Conservation (phyloP, 2,797 vertebrate species). For the Octomys mimax region DNA sequence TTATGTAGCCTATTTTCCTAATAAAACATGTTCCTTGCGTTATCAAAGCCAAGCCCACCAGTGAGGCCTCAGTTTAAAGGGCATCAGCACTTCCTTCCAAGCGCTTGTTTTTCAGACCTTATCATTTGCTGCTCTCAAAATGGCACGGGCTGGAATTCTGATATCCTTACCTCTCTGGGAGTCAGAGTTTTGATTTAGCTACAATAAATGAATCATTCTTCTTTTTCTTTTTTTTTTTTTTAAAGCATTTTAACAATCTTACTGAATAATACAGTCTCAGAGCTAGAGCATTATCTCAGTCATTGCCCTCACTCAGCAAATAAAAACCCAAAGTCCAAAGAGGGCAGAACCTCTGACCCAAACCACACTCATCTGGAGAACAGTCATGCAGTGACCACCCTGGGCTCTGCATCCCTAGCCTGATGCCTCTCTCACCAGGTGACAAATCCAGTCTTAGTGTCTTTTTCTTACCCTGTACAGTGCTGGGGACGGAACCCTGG, state of each 20-base stretch:
- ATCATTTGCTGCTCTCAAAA: conserved; percentile 49
- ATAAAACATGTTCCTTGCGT: conserved; percentile 76
- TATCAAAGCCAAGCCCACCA: conserved; percentile 60
- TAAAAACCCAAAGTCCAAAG: not conserved
- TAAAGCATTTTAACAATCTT: conserved; percentile 56
- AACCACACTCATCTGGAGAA: not conserved
- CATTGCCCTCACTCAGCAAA: conserved; percentile 27
- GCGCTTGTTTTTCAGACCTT: conserved; percentile 68
- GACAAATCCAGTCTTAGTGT: not conserved
- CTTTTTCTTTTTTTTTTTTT: not conserved
- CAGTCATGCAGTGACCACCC: not conserved
- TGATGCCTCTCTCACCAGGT: not conserved
- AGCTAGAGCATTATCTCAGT: not conserved
- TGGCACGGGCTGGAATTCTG: conserved; percentile 49
- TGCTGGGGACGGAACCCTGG: not conserved
- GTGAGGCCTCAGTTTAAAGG: not conserved
- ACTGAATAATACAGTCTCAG: conserved; percentile 40
- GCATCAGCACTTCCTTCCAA: conserved; percentile 71
- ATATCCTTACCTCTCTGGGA: conserved; percentile 35
- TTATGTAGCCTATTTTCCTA: conserved; percentile 68
- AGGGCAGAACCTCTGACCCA: not conserved
- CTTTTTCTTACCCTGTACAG: no score
- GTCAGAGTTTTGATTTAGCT: conserved; percentile 62
- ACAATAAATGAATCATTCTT: conserved; percentile 66
- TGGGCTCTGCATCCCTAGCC: not conserved